A percentile compares a stretch with the other conserved stretches of the same genome.
phyloP scores from a whole-genome alignment of 2,113 vertebrate genomes.

The Argyrosomus japonicus region DNA sequence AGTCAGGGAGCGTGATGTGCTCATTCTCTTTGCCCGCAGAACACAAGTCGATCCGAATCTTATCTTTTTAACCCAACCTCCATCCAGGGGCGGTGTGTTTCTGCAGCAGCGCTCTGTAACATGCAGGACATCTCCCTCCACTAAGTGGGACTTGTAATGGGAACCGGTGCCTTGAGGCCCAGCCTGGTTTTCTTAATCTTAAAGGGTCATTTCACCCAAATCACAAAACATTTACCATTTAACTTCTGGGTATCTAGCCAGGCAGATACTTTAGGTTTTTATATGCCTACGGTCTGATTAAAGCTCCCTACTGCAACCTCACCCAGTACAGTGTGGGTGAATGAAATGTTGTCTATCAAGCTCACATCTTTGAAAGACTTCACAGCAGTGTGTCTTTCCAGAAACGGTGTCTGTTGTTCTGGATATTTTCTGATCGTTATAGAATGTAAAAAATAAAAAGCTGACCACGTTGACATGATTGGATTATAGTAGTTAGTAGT shows the following conservation, averaged over 20 bases:
- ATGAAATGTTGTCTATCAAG: not conserved
- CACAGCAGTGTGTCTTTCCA: not conserved
- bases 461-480: not conserved
- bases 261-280: not conserved
- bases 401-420: not conserved
- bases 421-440: not conserved
- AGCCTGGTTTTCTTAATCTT: conserved; percentile 41
- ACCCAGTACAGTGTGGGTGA: not conserved
- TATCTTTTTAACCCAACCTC: conserved; percentile 16
- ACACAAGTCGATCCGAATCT: conserved; percentile 17
- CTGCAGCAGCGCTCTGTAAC: conserved; percentile 28
- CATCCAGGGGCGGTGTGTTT: conserved; percentile 6
- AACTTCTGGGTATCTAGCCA: not conserved
- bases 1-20: conserved; percentile 26
- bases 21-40: conserved; percentile 32
- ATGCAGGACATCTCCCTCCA: conserved; percentile 18
- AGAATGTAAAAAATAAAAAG: not conserved
- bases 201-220: conserved; percentile 44
- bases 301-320: not conserved
- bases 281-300: not conserved
- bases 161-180: conserved; percentile 62
- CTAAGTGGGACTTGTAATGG: conserved; percentile 56
- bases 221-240: not conserved
- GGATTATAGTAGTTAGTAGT: not conserved
- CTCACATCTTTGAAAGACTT: conserved; percentile 1